These are phyloP conservation scores for Picathartes gymnocephalus DNA, from an alignment of 2,113 vertebrate species.

Conservation along the genomic window DNA sequence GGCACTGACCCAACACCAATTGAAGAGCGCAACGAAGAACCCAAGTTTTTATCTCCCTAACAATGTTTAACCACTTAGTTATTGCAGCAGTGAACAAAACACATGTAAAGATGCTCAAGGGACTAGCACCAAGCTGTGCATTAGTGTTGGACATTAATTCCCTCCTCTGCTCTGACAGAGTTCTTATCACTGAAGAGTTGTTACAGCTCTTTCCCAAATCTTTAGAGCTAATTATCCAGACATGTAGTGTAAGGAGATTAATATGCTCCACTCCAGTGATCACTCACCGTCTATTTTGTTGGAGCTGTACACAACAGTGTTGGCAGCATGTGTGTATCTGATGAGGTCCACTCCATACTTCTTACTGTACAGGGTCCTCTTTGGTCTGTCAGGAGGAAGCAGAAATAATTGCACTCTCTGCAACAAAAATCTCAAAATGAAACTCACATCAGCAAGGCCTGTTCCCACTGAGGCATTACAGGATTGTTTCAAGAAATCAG, in stretches of 20 bases:
- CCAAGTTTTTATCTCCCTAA: neutral
- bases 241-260: neutral
- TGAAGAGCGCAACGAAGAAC: neutral
- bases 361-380: slow-evolving; percentile 98
- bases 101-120: neutral
- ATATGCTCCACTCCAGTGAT: neutral
- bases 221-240: neutral
- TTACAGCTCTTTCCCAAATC: neutral
- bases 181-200: neutral
- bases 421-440: neutral
- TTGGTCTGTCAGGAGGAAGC: slow-evolving; percentile 80
- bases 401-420: neutral
- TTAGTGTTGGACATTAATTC: neutral
- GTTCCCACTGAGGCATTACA: neutral
- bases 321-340: slow-evolving; percentile 97
- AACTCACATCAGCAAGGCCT: neutral
- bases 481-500: neutral
- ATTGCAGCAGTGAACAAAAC: neutral
- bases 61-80: neutral
- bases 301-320: slow-evolving; percentile 98
- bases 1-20: neutral
- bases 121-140: neutral
- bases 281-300: slow-evolving; percentile 99
- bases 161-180: neutral
- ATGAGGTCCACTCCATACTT: slow-evolving; percentile 99